Conservation (phyloP, 23 tunicate species). For the Corella eumyota region DNA sequence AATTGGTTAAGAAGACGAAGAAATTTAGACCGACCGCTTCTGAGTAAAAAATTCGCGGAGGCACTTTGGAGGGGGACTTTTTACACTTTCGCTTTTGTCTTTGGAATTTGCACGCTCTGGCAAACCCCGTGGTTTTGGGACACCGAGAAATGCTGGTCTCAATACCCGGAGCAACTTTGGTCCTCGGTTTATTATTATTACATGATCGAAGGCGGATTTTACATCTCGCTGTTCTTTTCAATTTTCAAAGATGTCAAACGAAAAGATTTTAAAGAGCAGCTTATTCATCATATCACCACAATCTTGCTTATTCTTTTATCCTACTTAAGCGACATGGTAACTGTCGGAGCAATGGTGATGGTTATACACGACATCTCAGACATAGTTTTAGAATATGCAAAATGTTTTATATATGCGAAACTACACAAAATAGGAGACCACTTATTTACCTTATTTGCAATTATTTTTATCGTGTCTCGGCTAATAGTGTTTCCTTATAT, state of each 20-base stretch:
- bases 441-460: slow-evolving; percentile 63
- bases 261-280: slow-evolving; percentile 78
- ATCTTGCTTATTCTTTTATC: slow-evolving; percentile 74
- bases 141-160: slow-evolving; percentile 68
- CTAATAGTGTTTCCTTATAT: slow-evolving; percentile 47
- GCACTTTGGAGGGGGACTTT: slow-evolving; percentile 80
- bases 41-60: slow-evolving; percentile 72
- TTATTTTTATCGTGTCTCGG: slow-evolving; percentile 67
- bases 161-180: slow-evolving; percentile 74
- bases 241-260: slow-evolving; percentile 71
- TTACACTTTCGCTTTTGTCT: slow-evolving; percentile 54
- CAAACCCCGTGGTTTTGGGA: slow-evolving; percentile 98
- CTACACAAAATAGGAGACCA: slow-evolving; percentile 30
- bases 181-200: slow-evolving; percentile 63
- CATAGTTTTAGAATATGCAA: slow-evolving; percentile 72
- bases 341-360: slow-evolving; percentile 87
- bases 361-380: slow-evolving; percentile 94
- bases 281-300: slow-evolving; percentile 89
- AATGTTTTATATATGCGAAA: slow-evolving; percentile 51
- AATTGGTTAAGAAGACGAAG: slow-evolving; percentile 74
- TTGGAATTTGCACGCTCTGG: slow-evolving; percentile 38
- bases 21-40: slow-evolving; percentile 41
- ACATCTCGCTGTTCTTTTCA: slow-evolving; percentile 62
- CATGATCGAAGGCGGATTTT: slow-evolving; percentile 95
- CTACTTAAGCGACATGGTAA: slow-evolving; percentile 60